phyloP scores from a whole-genome alignment of 2,797 vertebrate genomes.

The Caiman crocodilus region DNA sequence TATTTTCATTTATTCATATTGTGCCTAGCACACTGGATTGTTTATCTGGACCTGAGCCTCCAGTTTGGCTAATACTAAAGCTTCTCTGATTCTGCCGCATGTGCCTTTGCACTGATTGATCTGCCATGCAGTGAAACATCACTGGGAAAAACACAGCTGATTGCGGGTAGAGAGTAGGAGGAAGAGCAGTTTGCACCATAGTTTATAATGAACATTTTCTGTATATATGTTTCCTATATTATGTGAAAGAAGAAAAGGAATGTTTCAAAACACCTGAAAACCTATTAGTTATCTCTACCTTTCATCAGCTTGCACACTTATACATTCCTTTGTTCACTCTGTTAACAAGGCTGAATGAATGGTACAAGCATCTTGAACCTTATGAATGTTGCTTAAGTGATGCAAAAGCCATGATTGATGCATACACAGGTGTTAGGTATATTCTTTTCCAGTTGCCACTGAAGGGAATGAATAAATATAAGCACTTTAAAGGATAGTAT shows the following conservation, averaged over 20 bases:
- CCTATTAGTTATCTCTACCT: background rate
- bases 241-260: background rate
- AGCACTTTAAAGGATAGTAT: background rate
- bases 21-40: background rate
- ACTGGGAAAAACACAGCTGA: background rate
- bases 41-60: background rate
- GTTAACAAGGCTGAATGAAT: background rate
- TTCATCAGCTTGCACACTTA: background rate
- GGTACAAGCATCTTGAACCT: fast-evolving
- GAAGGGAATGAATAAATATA: background rate
- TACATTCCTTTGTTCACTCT: background rate
- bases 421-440: background rate
- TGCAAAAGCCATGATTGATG: background rate
- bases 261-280: background rate
- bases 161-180: background rate
- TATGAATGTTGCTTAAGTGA: background rate
- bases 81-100: background rate
- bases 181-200: background rate
- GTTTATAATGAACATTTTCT: background rate
- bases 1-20: background rate
- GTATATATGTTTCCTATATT: background rate
- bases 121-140: background rate
- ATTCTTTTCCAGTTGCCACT: background rate
- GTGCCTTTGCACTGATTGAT: background rate
- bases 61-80: background rate